Evolutionary conservation across 2,797 vertebrate genomes (phyloP).

Genomic region (Megalops cyprinoides): DNA sequence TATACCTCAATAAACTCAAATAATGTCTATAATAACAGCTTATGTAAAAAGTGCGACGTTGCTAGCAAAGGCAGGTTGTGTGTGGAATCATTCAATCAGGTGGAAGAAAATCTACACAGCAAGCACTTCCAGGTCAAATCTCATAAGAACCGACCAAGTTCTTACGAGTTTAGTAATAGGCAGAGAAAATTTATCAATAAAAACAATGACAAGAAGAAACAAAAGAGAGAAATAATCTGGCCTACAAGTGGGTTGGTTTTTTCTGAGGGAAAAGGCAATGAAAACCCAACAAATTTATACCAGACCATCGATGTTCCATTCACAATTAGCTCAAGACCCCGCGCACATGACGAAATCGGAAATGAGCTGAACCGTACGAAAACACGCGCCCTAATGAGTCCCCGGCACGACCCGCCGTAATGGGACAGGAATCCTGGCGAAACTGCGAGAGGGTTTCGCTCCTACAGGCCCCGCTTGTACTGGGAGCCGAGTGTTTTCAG

Average conservation of each 20-base stretch:
- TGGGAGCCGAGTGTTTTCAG: background rate
- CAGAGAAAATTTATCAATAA: background rate
- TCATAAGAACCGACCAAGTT: background rate
- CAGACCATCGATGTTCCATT: conserved; percentile 6
- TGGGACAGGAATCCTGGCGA: background rate
- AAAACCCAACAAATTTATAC: conserved; percentile 2
- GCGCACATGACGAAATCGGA: background rate
- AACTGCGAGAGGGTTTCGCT: background rate
- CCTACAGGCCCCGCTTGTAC: background rate
- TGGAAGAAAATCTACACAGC: no score
- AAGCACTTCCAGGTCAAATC: background rate
- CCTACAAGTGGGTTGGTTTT: background rate
- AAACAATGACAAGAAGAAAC: background rate
- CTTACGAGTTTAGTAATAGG: no score
- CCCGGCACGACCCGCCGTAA: background rate
- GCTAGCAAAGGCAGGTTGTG: no score
- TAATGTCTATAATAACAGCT: no score
- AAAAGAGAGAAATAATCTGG: background rate
- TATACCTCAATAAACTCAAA: no score
- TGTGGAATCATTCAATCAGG: no score
- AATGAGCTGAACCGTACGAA: background rate
- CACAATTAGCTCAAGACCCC: background rate
- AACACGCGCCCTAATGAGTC: background rate
- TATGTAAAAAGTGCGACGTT: no score
- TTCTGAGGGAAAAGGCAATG: background rate